A percentile compares a stretch with the other conserved stretches of the same genome.
These are phyloP conservation scores for Papilio elwesi DNA, from an alignment of 2,888 invertebrate species.

Conservation along the genomic window DNA sequence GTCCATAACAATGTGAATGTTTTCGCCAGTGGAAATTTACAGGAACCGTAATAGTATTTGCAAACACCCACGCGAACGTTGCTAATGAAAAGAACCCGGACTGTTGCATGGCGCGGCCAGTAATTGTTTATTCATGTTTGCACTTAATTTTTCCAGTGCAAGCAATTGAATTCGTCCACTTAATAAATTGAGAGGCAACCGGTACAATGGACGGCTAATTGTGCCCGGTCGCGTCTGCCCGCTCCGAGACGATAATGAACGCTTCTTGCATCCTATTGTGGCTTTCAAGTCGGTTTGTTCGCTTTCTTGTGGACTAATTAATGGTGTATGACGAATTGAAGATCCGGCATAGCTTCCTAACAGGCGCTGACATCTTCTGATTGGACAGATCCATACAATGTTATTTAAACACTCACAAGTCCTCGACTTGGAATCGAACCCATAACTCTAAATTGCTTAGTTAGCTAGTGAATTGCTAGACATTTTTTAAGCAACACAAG, in stretches of 20 bases:
- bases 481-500: too few relatives aligned
- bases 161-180: constrained; percentile 35
- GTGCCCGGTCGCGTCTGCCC: constrained; percentile 8
- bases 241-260: constrained; percentile 26
- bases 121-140: constrained; percentile 38
- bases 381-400: neutral
- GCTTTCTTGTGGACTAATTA: neutral
- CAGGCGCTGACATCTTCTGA: neutral
- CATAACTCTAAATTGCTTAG: too few relatives aligned
- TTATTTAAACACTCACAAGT: neutral
- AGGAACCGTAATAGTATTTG: neutral
- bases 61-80: constrained; percentile 15
- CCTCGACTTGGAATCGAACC: too few relatives aligned
- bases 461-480: too few relatives aligned
- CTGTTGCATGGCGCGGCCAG: neutral
- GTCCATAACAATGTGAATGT: too few relatives aligned
- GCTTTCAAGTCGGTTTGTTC: constrained; percentile 12
- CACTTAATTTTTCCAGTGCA: constrained; percentile 28
- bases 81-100: constrained; percentile 7
- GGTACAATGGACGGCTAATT: constrained; percentile 33
- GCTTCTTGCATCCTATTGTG: constrained; percentile 32
- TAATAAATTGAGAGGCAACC: constrained; percentile 34
- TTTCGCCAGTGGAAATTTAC: too few relatives aligned
- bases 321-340: constrained; percentile 1
- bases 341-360: neutral